Evolutionary conservation across 1,140 invertebrate genomes (phyloP).

Genomic region (Aphaenogaster ashmeadi): DNA sequence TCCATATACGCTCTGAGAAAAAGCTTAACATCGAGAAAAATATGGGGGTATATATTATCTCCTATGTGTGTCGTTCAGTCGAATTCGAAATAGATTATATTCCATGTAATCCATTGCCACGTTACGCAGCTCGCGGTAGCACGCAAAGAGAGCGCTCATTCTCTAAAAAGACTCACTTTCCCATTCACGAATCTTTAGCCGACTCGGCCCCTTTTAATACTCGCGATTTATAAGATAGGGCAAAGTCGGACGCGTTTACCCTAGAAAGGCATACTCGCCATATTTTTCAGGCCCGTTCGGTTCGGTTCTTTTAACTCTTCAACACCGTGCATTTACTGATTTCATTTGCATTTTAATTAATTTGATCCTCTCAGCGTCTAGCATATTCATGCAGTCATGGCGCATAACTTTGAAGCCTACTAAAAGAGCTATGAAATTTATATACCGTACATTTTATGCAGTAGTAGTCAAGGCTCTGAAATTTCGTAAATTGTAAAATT

Average conservation of each 20-base stretch:
- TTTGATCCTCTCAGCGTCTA: constrained; percentile 13
- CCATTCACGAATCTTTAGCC: constrained; percentile 73
- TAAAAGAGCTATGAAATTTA: constrained; percentile 41
- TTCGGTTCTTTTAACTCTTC: constrained; percentile 43
- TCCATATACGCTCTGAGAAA: constrained; percentile 81
- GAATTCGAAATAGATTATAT: constrained; percentile 84
- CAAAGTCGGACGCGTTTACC: constrained; percentile 16
- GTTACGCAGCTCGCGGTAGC: constrained; percentile 68
- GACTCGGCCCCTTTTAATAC: constrained; percentile 69
- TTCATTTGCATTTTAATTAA: constrained; percentile 55
- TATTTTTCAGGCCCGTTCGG: constrained; percentile 6
- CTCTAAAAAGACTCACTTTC: constrained; percentile 78
- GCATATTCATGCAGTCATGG: constrained; percentile 17
- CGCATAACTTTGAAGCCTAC: constrained; percentile 23
- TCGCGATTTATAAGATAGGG: constrained; percentile 13
- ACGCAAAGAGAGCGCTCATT: constrained; percentile 79
- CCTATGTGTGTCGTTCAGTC: constrained; percentile 82
- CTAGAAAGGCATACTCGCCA: constrained; percentile 30
- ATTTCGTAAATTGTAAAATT: background rate
- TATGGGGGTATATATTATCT: constrained; percentile 83
- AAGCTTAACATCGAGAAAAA: constrained; percentile 87
- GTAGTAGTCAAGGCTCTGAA: background rate
- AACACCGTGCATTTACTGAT: constrained; percentile 37
- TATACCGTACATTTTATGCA: constrained; percentile 9
- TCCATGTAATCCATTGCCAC: constrained; percentile 69